Evolutionary conservation across 2,113 vertebrate species (phyloP).

Genomic region (Heterochromis multidens): DNA sequence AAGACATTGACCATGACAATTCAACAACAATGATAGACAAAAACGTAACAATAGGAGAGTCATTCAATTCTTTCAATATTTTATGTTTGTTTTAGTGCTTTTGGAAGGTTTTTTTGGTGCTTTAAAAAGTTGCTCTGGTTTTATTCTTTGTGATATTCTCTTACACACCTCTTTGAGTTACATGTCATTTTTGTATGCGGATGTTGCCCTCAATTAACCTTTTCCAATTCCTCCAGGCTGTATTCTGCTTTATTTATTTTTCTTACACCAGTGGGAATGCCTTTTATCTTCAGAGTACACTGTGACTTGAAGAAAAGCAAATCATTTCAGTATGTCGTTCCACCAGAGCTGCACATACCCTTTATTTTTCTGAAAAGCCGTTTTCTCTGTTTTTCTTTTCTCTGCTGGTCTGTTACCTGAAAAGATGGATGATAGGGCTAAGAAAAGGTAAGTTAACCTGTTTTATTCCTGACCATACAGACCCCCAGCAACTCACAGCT

Average conservation of each 20-base stretch:
- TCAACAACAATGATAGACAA: not conserved
- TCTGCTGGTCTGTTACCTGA: not conserved
- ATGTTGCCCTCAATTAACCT: not conserved
- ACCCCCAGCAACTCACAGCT: not conserved
- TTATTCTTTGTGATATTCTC: not conserved
- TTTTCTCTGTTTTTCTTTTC: not conserved
- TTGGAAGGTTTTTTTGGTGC: not conserved
- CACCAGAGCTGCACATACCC: not conserved
- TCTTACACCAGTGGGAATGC: not conserved
- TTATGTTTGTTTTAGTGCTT: not conserved
- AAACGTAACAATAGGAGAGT: not conserved
- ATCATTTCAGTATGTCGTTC: not conserved
- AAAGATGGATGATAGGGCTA: not conserved
- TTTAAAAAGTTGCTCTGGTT: not conserved
- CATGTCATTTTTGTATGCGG: not conserved
- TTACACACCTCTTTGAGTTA: not conserved
- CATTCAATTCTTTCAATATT: not conserved
- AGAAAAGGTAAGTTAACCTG: not conserved
- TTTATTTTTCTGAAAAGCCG: not conserved
- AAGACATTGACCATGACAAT: not conserved
- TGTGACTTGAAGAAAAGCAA: not conserved
- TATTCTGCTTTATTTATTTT: not conserved
- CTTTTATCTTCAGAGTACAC: not conserved
- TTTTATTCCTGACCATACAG: not conserved
- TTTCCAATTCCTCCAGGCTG: not conserved